phyloP scores from a whole-genome alignment of 2,888 invertebrate species.

The Limenitis camilla region DNA sequence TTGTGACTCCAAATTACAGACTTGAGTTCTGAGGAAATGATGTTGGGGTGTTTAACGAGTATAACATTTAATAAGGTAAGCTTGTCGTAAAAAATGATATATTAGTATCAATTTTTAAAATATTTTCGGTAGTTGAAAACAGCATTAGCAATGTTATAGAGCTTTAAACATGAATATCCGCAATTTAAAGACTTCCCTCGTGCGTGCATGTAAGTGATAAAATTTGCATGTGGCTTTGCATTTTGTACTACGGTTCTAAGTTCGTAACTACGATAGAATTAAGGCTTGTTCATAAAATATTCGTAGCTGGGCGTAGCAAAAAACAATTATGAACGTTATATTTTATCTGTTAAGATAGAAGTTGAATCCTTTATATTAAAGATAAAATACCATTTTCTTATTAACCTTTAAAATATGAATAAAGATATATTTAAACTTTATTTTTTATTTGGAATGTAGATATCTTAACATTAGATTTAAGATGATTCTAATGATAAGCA shows the following conservation, averaged over 20 bases:
- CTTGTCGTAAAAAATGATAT: constrained; percentile 1
- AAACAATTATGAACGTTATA: background rate
- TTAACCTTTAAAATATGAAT: no score
- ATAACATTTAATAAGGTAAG: constrained; percentile 55
- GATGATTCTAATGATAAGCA: no score
- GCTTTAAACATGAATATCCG: constrained; percentile 5
- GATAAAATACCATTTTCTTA: no score
- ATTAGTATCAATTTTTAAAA: background rate
- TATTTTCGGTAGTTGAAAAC: background rate
- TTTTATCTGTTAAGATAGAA: background rate
- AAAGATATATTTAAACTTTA: no score
- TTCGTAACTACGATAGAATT: constrained; percentile 13
- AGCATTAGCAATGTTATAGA: constrained; percentile 1
- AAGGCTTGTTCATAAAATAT: constrained; percentile 8
- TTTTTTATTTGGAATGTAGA: no score
- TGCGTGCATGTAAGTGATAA: constrained; percentile 20
- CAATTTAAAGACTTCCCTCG: constrained; percentile 12
- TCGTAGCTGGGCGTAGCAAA: constrained; percentile 1
- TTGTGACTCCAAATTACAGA: constrained; percentile 49
- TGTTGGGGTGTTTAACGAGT: constrained; percentile 48
- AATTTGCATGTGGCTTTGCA: constrained; percentile 24
- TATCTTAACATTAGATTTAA: no score
- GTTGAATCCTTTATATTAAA: no score
- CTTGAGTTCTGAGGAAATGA: constrained; percentile 51
- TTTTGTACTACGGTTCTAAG: constrained; percentile 17